Evolutionary conservation across 2,113 vertebrate genomes (phyloP).

Genomic region (Xenopus laevis): DNA sequence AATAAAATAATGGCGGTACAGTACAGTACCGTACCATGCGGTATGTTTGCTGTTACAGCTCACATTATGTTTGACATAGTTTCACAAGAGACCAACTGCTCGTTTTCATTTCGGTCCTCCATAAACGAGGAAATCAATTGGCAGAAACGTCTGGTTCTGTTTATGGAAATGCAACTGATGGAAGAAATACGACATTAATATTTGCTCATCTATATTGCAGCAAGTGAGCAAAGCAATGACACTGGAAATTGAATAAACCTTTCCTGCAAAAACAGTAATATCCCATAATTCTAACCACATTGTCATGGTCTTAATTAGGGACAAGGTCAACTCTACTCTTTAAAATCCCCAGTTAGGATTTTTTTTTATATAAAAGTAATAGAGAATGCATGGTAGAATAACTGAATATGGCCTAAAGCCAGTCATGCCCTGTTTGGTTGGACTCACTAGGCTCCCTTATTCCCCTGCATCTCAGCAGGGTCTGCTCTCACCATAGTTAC

Average conservation of each 20-base stretch:
- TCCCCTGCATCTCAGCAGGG: no score
- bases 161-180: conserved; percentile 35
- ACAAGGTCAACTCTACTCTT: background rate
- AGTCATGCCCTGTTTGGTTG: no score
- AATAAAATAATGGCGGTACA: no score
- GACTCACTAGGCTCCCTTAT: no score
- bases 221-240: conserved; percentile 19
- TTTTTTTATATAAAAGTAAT: no score
- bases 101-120: conserved; percentile 23
- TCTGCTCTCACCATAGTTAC: no score
- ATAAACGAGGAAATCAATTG: conserved; percentile 30
- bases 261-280: conserved; percentile 32
- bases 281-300: conserved; percentile 38
- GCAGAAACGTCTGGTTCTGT: conserved; percentile 40
- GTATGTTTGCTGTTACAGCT: no score
- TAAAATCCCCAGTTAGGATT: no score
- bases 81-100: conserved; percentile 29
- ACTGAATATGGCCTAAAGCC: no score
- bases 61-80: conserved; percentile 30
- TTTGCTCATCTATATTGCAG: conserved; percentile 33
- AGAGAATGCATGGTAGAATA: no score
- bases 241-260: background rate
- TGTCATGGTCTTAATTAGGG: conserved; percentile 32
- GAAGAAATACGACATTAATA: conserved; percentile 39
- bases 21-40: no score